Conservation (phyloP, 2,113 vertebrate genomes). For the Cacatua alba region DNA sequence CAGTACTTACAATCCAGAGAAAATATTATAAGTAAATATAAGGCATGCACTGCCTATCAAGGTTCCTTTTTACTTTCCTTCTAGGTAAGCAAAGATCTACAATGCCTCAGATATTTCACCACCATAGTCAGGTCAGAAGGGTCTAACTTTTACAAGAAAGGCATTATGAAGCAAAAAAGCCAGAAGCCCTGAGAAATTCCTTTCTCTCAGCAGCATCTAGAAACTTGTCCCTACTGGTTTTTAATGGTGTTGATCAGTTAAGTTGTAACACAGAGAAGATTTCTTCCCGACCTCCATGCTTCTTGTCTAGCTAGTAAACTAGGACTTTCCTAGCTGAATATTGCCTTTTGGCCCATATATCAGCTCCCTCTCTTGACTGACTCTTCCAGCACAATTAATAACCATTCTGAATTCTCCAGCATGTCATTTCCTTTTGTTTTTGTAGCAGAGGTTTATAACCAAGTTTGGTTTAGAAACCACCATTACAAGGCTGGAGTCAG, state of each 20-base stretch:
- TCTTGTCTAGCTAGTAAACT: not conserved
- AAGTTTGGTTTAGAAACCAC: not conserved
- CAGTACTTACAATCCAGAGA: not conserved
- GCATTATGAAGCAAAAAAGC: not conserved
- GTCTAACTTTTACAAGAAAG: not conserved
- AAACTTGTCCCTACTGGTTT: not conserved
- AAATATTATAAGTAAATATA: constrained; percentile 2
- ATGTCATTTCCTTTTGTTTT: not conserved
- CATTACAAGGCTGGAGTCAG: not conserved
- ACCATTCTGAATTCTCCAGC: not conserved
- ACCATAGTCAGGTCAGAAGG: not conserved
- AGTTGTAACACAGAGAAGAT: not conserved
- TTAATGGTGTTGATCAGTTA: not conserved
- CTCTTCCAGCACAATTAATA: not conserved
- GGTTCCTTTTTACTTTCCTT: not conserved
- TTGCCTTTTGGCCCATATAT: not conserved
- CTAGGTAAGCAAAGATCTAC: not conserved
- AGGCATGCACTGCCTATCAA: not conserved
- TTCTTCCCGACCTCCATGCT: not conserved
- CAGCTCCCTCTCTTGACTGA: not conserved
- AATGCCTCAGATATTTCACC: not conserved
- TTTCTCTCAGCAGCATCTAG: not conserved
- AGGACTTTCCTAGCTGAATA: not conserved
- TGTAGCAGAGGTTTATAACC: not conserved
- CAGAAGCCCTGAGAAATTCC: not conserved